Base-by-base conservation (phyloP, 2,113 vertebrate genomes). In the Nerophis ophidion region DNA sequence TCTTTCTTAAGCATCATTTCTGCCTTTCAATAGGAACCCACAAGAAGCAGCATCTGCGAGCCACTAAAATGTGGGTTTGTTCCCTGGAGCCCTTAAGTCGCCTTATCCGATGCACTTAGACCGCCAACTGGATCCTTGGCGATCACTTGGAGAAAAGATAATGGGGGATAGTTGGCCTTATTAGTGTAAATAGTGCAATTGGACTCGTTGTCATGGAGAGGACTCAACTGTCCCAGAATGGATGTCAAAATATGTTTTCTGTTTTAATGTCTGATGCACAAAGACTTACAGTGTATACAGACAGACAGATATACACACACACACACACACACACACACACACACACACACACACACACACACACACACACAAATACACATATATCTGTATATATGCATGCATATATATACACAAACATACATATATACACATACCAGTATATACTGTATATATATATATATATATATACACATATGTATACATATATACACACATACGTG, bases 131-230 rank as follows among this genome's bases (percentile, higher is more conserved):
- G 46, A 56, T 61, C 61, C 36, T 68, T 56, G 64, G 68, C 66
- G 79, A 81, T 86, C 80, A 74, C 79, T 84, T 71, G 73, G 51
- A 60, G 80, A 55, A 74, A 65, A 87, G 74, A 87, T 89, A 90
- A 89, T 87, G 82, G 79, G 72, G 74, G 71, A 83, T 79, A 88
- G 87, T 89, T 88, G 61, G 51, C 68, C 77, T 83, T 75, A 89
- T 90, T 90, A 87, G 74, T 63, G 66, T 84, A 80, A 87, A 80
- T 81, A 82, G 72, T 65, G 71, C 75, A 79, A 83, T 82, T 80
- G 79, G 74, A 76, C 62, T 77, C 74, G 79, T 79, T 77, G 81
- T 87, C 75, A 81, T 58, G 52, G 62, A 71, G 68, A 77, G 36
- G 68, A 61, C 33, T 50, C 13, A 16, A n/a, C 54, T 45, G 58